Percentiles rank a stretch among this genome's conserved stretches.
Conservation (phyloP, 2,113 vertebrate species). For the Lanius collurio region DNA sequence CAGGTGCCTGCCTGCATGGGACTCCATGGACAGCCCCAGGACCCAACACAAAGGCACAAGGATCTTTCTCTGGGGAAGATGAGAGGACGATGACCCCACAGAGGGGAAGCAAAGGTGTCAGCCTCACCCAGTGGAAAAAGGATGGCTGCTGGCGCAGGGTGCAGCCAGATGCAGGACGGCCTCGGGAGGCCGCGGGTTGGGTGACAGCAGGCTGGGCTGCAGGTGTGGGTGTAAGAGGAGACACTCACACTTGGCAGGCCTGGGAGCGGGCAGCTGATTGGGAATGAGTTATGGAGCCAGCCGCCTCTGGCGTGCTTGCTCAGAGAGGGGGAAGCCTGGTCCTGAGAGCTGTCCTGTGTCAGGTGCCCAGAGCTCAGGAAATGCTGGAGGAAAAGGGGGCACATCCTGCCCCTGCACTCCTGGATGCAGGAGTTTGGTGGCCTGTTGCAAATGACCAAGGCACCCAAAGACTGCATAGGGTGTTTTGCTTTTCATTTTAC, state of each 20-base stretch:
- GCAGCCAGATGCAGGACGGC: neutral
- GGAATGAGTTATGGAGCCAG: conserved; percentile 27
- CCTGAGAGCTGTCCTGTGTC: rapidly evolving
- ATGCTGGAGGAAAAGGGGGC: rapidly evolving
- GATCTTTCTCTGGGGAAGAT: neutral
- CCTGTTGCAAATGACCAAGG: neutral
- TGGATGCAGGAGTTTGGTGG: neutral
- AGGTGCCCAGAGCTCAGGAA: neutral
- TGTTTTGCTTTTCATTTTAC: neutral
- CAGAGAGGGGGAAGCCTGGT: rapidly evolving
- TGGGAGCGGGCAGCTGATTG: conserved; percentile 12
- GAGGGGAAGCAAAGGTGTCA: neutral
- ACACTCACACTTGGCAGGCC: neutral
- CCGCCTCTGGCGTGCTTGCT: neutral
- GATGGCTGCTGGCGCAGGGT: neutral
- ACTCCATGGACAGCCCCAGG: rapidly evolving
- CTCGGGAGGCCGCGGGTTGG: neutral
- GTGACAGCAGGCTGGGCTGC: conserved; percentile 40
- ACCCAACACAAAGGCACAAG: neutral
- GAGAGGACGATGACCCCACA: rapidly evolving
- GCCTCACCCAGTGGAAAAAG: neutral
- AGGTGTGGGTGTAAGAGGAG: conserved; percentile 46
- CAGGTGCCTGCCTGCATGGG: neutral
- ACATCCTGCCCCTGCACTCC: neutral
- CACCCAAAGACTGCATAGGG: neutral